These are phyloP conservation scores for Lymantria monacha DNA, from an alignment of 2,888 invertebrate genomes.

Conservation along the genomic window DNA sequence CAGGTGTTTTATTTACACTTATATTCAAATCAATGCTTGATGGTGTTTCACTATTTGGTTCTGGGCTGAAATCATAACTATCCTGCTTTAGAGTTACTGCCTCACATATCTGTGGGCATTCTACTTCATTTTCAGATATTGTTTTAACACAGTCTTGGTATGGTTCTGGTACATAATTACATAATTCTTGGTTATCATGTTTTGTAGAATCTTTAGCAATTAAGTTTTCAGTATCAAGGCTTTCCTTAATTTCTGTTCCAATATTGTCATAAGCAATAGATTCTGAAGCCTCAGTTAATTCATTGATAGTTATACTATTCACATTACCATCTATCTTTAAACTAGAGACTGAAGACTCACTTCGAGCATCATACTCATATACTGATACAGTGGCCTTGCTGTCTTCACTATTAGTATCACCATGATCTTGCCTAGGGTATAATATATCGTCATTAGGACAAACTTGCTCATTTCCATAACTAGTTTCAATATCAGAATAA, in stretches of 20 bases:
- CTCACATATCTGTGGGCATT: constrained; percentile 18
- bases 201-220: constrained; percentile 25
- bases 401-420: constrained; percentile 67
- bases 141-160: constrained; percentile 34
- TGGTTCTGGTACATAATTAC: constrained; percentile 46
- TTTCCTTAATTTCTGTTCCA: constrained; percentile 29
- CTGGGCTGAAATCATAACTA: constrained; percentile 43
- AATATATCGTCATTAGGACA: constrained; percentile 54
- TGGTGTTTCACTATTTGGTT: constrained; percentile 40
- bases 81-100: constrained; percentile 32
- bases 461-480: constrained; percentile 54
- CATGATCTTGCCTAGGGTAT: constrained; percentile 58
- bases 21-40: constrained; percentile 35
- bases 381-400: constrained; percentile 63
- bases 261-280: constrained; percentile 28
- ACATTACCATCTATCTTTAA: constrained; percentile 66
- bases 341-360: constrained; percentile 64
- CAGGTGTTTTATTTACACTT: constrained; percentile 31
- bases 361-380: constrained; percentile 73
- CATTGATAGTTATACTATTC: constrained; percentile 43
- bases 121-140: constrained; percentile 23
- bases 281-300: constrained; percentile 38
- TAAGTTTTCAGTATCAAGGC: constrained; percentile 30
- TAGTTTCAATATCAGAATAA: constrained; percentile 57
- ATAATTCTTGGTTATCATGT: constrained; percentile 37